phyloP scores from a whole-genome alignment of 2,888 invertebrate genomes.

The Coelogynopora nodosa region DNA sequence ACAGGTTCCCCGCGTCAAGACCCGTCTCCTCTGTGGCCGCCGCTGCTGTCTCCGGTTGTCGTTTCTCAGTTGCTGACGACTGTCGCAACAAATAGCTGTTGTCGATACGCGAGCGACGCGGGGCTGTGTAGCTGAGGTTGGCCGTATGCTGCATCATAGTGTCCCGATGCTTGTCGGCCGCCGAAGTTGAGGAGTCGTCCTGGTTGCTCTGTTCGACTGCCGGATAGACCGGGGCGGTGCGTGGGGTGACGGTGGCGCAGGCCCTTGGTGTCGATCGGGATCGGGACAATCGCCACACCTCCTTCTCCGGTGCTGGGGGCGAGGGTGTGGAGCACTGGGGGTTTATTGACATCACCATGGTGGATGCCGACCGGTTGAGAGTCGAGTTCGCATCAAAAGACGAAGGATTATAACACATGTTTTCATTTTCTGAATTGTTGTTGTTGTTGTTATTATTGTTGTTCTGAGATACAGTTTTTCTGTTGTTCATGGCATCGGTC shows the following conservation, averaged over 20 bases:
- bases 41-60: background rate
- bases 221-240: background rate
- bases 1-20: background rate
- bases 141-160: background rate
- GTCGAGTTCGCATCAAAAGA: background rate
- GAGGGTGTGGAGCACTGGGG: background rate
- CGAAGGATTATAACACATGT: background rate
- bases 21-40: no score
- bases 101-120: background rate
- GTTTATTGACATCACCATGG: background rate
- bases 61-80: background rate
- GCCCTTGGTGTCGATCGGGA: background rate
- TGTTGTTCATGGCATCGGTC: background rate
- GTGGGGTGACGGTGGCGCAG: background rate
- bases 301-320: background rate
- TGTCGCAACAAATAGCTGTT: background rate
- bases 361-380: background rate
- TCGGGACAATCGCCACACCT: background rate
- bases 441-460: no score
- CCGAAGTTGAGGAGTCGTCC: background rate
- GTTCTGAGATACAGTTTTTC: background rate
- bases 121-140: background rate
- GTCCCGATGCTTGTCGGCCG: background rate
- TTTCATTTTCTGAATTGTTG: background rate
- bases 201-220: no score